A percentile compares a stretch with the other conserved stretches of the same genome.
Evolutionary conservation across 1,140 invertebrate genomes (phyloP).

Genomic region (Pachyrhynchus sulphureomaculatus): DNA sequence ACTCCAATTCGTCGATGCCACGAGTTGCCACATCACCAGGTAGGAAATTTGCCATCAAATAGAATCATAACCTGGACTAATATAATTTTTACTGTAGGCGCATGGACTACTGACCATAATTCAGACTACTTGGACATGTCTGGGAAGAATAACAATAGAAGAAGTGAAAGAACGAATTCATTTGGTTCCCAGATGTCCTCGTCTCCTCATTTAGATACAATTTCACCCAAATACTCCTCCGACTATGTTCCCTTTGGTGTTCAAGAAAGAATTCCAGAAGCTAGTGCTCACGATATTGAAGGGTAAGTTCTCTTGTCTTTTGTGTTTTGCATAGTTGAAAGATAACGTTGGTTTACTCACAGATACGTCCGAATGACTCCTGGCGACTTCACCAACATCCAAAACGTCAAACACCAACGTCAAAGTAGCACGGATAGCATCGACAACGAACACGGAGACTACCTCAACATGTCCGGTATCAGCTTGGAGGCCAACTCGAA

Average conservation of each 20-base stretch:
- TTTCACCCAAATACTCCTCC: slow-evolving; percentile 1
- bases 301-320: no score
- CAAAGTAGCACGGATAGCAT: slow-evolving; percentile 42
- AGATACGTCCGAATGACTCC: slow-evolving; percentile 63
- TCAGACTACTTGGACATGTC: slow-evolving; percentile 37
- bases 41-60: no score
- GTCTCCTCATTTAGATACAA: slow-evolving; percentile 22
- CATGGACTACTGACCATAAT: slow-evolving; percentile 8
- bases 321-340: no score
- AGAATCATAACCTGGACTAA: no score
- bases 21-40: slow-evolving; percentile 19
- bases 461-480: slow-evolving; percentile 48
- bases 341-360: background rate
- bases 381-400: slow-evolving; percentile 11
- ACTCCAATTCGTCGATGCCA: slow-evolving; percentile 24
- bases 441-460: slow-evolving; percentile 46
- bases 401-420: slow-evolving; percentile 31
- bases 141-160: slow-evolving; percentile 44
- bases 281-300: slow-evolving; percentile 43
- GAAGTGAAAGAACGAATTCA: slow-evolving; percentile 51
- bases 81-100: background rate
- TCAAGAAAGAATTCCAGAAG: slow-evolving; percentile 49
- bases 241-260: slow-evolving; percentile 31
- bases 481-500: slow-evolving; percentile 17
- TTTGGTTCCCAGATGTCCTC: slow-evolving; percentile 36